These are phyloP conservation scores for Xerus rutilus DNA, from an alignment of 2,797 vertebrate species.

Conservation along the genomic window DNA sequence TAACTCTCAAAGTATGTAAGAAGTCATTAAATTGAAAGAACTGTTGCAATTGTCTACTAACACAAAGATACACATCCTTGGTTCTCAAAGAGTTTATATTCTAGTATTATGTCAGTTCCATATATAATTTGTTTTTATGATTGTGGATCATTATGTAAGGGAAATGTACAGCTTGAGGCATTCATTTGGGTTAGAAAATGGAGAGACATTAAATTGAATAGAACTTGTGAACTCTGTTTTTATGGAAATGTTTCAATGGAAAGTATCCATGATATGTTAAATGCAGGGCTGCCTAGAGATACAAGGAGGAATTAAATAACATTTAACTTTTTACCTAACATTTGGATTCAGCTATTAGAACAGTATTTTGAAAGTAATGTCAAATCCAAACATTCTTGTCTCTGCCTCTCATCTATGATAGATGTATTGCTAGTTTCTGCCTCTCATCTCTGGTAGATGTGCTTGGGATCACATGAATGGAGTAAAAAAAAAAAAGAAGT, in stretches of 20 bases:
- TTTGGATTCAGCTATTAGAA: constrained; percentile 2
- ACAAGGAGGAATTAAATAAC: not conserved
- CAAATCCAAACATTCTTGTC: not conserved
- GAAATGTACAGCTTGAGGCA: not conserved
- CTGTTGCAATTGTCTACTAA: not conserved
- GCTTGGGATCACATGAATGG: not conserved
- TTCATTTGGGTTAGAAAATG: constrained; percentile 25
- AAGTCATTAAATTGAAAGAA: constrained; percentile 15
- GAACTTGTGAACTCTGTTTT: not conserved
- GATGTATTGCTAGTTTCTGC: not conserved
- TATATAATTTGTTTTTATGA: constrained; percentile 23
- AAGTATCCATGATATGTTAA: not conserved
- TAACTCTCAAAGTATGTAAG: constrained; percentile 21
- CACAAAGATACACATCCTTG: not conserved
- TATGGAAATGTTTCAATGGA: constrained; percentile 12
- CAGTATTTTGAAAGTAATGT: constrained; percentile 29
- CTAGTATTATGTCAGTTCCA: not conserved
- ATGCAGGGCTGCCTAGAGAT: not conserved
- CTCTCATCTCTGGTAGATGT: not conserved
- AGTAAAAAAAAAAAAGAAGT: not conserved
- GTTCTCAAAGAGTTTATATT: constrained; percentile 34
- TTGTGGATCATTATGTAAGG: not conserved
- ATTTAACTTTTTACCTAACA: not conserved
- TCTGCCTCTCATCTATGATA: not conserved
- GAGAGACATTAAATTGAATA: constrained; percentile 34